Evolutionary conservation across 2,888 invertebrate genomes (phyloP).

Genomic region (Drosophila nigritarsus): DNA sequence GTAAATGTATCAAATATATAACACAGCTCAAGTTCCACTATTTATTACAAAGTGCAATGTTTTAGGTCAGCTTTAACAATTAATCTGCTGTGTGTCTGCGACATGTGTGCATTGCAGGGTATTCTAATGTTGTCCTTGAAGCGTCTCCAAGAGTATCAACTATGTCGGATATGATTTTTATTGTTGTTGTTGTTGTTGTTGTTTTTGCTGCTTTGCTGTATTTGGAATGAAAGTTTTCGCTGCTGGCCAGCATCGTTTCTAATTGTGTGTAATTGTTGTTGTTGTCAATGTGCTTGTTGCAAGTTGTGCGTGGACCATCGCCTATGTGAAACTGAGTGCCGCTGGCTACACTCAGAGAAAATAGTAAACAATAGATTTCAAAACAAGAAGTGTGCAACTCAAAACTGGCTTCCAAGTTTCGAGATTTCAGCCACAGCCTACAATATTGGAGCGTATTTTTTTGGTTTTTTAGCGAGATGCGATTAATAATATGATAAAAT

Average conservation of each 20-base stretch:
- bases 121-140: not conserved
- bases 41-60: not conserved
- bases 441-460: not conserved
- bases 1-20: slow-evolving; percentile 9
- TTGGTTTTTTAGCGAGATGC: not conserved
- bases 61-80: not conserved
- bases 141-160: slow-evolving; percentile 4
- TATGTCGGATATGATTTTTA: not conserved
- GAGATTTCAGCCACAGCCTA: not conserved
- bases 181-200: slow-evolving; percentile 7
- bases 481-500: not conserved
- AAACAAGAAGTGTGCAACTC: no score
- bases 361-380: no score
- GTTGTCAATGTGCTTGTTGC: slow-evolving; percentile 3
- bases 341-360: not conserved
- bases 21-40: not conserved
- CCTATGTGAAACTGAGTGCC: slow-evolving; percentile 21
- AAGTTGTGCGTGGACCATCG: slow-evolving; percentile 42
- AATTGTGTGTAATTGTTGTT: slow-evolving; percentile 5
- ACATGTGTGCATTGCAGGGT: not conserved
- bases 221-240: slow-evolving; percentile 42
- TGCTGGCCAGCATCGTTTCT: slow-evolving; percentile 27
- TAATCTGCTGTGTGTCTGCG: not conserved
- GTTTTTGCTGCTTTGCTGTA: slow-evolving; percentile 7
- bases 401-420: not conserved